Conservation (phyloP, 2,888 invertebrate species). For the Cosmopolites sordidus region DNA sequence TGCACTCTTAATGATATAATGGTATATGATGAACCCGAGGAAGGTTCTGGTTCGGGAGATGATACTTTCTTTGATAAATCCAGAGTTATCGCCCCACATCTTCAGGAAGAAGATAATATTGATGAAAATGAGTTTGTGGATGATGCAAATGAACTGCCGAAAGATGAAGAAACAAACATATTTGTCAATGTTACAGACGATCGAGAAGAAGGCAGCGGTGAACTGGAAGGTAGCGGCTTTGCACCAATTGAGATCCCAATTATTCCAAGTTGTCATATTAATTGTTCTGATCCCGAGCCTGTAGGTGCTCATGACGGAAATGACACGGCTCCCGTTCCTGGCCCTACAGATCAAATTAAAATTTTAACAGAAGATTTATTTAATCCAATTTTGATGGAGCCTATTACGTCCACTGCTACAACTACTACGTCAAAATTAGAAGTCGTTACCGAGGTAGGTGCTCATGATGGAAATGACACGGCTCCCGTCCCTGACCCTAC, state of each 20-base stretch:
- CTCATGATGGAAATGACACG: slow-evolving; percentile 32
- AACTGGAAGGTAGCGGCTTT: slow-evolving; percentile 40
- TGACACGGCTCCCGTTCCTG: slow-evolving; percentile 35
- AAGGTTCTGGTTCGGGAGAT: slow-evolving; percentile 35
- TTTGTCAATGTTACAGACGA: neutral
- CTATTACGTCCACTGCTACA: slow-evolving; percentile 17
- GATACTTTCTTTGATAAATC: slow-evolving; percentile 29
- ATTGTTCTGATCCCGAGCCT: slow-evolving; percentile 38
- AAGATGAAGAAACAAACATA: slow-evolving; percentile 13
- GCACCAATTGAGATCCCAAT: slow-evolving; percentile 27
- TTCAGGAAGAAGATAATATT: slow-evolving; percentile 26
- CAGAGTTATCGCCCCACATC: slow-evolving; percentile 21
- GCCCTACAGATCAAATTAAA: slow-evolving; percentile 35
- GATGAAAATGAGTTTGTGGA: slow-evolving; percentile 30
- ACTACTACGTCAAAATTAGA: too few relatives aligned
- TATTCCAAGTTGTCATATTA: slow-evolving; percentile 35
- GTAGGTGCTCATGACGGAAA: slow-evolving; percentile 33
- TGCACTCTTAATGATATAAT: slow-evolving; percentile 35
- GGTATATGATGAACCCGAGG: slow-evolving; percentile 36
- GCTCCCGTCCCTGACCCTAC: slow-evolving; percentile 35
- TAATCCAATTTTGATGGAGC: slow-evolving; percentile 27
- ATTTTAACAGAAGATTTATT: slow-evolving; percentile 39
- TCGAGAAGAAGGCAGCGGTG: slow-evolving; percentile 32
- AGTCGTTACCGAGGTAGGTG: slow-evolving; percentile 6
- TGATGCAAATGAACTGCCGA: slow-evolving; percentile 21